phyloP scores from a whole-genome alignment of 2,888 invertebrate genomes.

The Chesias legatella region DNA sequence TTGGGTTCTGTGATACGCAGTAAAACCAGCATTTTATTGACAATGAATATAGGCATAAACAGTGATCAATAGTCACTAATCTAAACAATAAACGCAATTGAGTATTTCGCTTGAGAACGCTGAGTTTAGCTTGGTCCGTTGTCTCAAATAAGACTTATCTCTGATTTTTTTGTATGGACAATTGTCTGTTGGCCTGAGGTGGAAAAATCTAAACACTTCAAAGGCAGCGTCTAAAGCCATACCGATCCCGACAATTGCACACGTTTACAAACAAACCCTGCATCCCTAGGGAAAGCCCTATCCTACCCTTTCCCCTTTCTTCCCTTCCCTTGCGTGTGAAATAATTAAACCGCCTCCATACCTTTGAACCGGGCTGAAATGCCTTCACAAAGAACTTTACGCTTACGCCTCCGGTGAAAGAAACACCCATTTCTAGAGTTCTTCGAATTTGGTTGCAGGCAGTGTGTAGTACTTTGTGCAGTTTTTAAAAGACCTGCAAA shows the following conservation, averaged over 20 bases:
- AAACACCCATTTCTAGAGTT: slow-evolving; percentile 31
- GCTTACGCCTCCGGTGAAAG: slow-evolving; percentile 53
- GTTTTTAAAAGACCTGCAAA: background rate
- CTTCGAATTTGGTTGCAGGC: slow-evolving; percentile 10
- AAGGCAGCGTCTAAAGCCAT: slow-evolving; percentile 25
- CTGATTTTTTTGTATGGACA: too few species aligned
- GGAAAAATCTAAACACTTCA: slow-evolving; percentile 16
- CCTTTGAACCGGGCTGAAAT: slow-evolving; percentile 60
- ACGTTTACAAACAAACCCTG: slow-evolving; percentile 44
- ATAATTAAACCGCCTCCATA: slow-evolving; percentile 67
- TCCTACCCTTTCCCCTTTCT: slow-evolving; percentile 16
- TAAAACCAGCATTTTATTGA: too few species aligned
- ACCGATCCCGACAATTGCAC: slow-evolving; percentile 37
- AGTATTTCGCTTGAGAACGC: too few species aligned
- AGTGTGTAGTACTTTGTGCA: background rate
- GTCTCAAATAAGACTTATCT: too few species aligned
- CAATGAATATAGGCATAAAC: too few species aligned
- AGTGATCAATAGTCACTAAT: too few species aligned
- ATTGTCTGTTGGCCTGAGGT: too few species aligned
- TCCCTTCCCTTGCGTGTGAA: slow-evolving; percentile 51
- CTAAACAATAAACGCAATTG: too few species aligned
- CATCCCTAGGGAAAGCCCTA: slow-evolving; percentile 39
- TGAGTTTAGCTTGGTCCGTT: too few species aligned
- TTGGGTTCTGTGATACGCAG: too few species aligned
- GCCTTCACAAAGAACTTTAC: slow-evolving; percentile 56